phyloP scores from a whole-genome alignment of 2,888 invertebrate species.

The Hymenopus coronatus region DNA sequence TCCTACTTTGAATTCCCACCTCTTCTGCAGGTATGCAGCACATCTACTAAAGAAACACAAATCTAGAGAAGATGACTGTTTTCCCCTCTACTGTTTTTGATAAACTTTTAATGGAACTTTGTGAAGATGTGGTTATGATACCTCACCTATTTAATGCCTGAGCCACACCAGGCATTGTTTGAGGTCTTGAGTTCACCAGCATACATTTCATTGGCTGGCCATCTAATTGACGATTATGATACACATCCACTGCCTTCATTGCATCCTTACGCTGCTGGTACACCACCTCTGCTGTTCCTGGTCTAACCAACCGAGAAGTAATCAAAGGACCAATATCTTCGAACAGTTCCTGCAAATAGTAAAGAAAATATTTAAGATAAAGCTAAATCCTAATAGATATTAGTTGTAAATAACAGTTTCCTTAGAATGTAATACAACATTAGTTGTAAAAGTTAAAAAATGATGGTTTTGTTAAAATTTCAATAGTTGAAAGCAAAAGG shows the following conservation, averaged over 20 bases:
- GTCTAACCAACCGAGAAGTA: constrained; percentile 78
- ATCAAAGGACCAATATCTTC: constrained; percentile 87
- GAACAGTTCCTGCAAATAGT: constrained; percentile 73
- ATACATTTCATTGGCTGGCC: constrained; percentile 92
- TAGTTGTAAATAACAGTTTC: too few species aligned
- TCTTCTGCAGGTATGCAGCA: too few species aligned
- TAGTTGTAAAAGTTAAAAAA: not conserved
- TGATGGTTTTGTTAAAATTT: too few species aligned
- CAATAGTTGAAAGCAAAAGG: too few species aligned
- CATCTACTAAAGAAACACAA: too few species aligned
- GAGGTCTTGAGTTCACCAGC: constrained; percentile 72
- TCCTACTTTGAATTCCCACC: too few species aligned
- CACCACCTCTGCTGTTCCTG: constrained; percentile 89
- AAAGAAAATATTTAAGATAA: not conserved
- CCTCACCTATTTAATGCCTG: not conserved
- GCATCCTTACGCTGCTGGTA: constrained; percentile 84
- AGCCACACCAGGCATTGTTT: constrained; percentile 36
- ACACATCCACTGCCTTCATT: constrained; percentile 85
- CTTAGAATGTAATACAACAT: not conserved
- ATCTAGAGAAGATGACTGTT: too few species aligned
- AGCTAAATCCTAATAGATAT: not conserved
- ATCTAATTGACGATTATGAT: constrained; percentile 90
- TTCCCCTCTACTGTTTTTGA: too few species aligned
- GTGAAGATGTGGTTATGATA: not conserved
- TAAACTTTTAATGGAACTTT: too few species aligned